Conservation (phyloP, 2,113 vertebrate genomes). For the Meriones unguiculatus region DNA sequence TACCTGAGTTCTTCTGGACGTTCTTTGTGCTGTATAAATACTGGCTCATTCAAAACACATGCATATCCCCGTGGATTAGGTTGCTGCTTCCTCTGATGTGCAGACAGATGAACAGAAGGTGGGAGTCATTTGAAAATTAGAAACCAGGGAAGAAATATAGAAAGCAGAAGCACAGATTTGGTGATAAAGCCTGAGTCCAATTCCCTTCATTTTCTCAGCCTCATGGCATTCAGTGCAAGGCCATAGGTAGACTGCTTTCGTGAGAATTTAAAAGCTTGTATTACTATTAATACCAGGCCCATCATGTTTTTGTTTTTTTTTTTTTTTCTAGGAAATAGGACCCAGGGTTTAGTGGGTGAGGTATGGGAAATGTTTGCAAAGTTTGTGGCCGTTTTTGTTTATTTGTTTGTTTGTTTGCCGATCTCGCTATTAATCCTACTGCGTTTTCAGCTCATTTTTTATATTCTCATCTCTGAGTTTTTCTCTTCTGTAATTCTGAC, state of each 20-base stretch:
- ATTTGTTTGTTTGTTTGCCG: neutral
- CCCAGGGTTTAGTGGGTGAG: neutral
- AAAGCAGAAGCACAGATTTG: neutral
- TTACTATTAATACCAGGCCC: neutral
- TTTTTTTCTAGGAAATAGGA: neutral
- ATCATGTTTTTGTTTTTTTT: too few species aligned
- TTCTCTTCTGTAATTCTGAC: neutral
- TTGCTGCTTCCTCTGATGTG: constrained; percentile 37
- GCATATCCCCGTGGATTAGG: constrained; percentile 33
- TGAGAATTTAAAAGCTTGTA: neutral
- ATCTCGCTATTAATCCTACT: neutral
- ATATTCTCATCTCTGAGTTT: constrained; percentile 22
- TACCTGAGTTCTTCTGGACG: constrained; percentile 61
- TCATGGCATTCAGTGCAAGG: neutral
- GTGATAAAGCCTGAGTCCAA: neutral
- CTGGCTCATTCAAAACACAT: constrained; percentile 73
- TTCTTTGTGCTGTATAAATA: constrained; percentile 68
- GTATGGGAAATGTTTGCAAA: neutral
- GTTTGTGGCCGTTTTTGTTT: neutral
- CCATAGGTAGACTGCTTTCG: neutral
- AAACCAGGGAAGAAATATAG: constrained; percentile 32
- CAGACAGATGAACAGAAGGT: constrained; percentile 65
- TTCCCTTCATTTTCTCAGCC: constrained; percentile 20
- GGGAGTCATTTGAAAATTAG: constrained; percentile 48
- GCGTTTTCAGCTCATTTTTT: constrained; percentile 3